Evolutionary conservation across 2,113 vertebrate genomes (phyloP), one percentile per base, ranked within the genome.

Genomic region (Mormyrus iriodes): DNA sequence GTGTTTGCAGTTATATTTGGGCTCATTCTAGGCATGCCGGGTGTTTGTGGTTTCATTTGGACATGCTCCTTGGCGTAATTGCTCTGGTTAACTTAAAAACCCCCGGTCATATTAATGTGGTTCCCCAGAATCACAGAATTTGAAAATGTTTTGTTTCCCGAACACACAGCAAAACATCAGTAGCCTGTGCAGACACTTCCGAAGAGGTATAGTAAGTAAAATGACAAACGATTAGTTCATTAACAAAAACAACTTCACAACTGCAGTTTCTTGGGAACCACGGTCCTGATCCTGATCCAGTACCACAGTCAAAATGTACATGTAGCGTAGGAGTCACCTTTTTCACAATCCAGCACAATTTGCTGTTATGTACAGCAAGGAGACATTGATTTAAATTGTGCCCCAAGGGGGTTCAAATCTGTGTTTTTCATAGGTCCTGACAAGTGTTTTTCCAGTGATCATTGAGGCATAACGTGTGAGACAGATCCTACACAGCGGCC

Each of bases 311-410:
- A 92, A 93, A 90, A 94, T 95, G 92, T 91, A 93, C 89, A 90
- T 92, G 94, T 95, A 94, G 94, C 94, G 93, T 94, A 94, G 92
- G 94, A 94, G 95, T 95, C 95, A 95, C 92, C 92, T 91, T 92
- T 91, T 94, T 84, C 90, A 93, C 91, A 95, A 95, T 95, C 93
- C 91, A 95, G 95, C 95, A 93, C 95, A 95, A 96, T 96, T 95
- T 96, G 93, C 92, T 93, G 92, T 91, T 93, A 93, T 94, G 94
- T 95, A 95, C 94, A 93, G 94, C 95, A 95, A 95, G 94, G 93
- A 95, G 96, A 96, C 95, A 95, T 95, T 96, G 95, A 96, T 95
- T 95, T 94, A 95, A 94, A 95, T 95, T 92, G 92, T 86, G 91
- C 94, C 96, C 95, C 91, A 83, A 73, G 94, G 96, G 94, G 92